phyloP scores from a whole-genome alignment of 2,113 vertebrate species.

The Pyrgilauda ruficollis region DNA sequence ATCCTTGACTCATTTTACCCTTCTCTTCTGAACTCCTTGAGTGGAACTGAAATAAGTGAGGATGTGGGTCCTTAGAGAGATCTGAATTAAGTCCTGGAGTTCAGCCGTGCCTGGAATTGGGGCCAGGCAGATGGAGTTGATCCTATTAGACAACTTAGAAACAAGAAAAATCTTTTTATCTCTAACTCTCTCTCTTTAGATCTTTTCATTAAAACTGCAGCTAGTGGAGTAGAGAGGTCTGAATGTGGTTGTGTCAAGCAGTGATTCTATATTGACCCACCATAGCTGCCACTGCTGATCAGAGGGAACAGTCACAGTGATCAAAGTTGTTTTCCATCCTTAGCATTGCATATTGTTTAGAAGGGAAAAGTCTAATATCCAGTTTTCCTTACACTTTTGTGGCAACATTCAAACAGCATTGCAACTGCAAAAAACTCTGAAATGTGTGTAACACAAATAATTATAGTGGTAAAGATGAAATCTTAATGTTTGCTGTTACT shows the following conservation, averaged over 20 bases:
- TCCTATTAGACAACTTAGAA: constrained; percentile 12
- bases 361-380: neutral
- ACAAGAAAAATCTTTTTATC: neutral
- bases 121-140: constrained; percentile 22
- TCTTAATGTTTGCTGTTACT: neutral
- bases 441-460: neutral
- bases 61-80: constrained; percentile 15
- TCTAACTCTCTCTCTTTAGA: neutral
- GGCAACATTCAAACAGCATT: neutral
- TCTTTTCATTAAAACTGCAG: neutral
- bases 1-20: constrained; percentile 35
- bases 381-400: neutral
- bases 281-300: neutral
- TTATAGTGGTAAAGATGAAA: neutral
- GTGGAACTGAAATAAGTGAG: constrained; percentile 3
- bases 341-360: neutral
- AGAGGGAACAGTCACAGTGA: neutral
- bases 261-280: neutral
- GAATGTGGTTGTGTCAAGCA: neutral
- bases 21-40: neutral
- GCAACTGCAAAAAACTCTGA: neutral
- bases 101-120: neutral
- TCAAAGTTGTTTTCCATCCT: neutral
- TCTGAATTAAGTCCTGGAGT: constrained; percentile 13
- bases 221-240: neutral